Conservation (phyloP, 2,113 vertebrate genomes). For the Rhinolophus sinicus region DNA sequence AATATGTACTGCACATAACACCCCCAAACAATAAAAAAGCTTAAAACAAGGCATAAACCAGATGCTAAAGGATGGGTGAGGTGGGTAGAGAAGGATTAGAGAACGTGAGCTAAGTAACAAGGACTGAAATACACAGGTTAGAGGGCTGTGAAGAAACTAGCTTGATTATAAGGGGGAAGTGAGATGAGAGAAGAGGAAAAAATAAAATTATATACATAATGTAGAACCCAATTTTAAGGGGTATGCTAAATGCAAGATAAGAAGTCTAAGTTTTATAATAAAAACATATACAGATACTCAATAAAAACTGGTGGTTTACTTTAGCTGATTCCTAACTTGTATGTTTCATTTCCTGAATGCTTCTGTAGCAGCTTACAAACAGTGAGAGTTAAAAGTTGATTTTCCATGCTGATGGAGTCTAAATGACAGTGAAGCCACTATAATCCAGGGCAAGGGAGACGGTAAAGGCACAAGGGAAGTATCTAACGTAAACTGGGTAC, state of each 20-base stretch:
- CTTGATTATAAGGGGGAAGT: neutral
- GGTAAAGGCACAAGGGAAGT: neutral
- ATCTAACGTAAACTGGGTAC: neutral
- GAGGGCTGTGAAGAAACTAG: neutral
- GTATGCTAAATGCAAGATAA: neutral
- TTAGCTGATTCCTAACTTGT: neutral
- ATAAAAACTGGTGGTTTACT: neutral
- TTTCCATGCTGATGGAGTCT: neutral
- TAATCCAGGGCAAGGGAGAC: neutral
- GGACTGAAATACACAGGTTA: neutral
- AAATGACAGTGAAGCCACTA: neutral
- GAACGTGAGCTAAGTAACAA: neutral
- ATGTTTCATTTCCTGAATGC: neutral
- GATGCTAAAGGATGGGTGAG: neutral
- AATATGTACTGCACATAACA: neutral
- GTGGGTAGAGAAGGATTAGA: neutral
- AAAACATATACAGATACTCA: neutral
- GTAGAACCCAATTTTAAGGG: neutral
- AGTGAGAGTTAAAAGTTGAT: neutral
- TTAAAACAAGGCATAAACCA: neutral
- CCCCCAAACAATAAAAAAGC: neutral
- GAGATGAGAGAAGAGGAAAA: neutral
- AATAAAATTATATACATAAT: neutral
- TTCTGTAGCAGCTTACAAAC: slow-evolving; percentile 9
- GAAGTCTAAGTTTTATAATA: neutral